These are phyloP conservation scores for Cephus pulcher DNA, from an alignment of 2,888 invertebrate genomes.

Conservation along the genomic window DNA sequence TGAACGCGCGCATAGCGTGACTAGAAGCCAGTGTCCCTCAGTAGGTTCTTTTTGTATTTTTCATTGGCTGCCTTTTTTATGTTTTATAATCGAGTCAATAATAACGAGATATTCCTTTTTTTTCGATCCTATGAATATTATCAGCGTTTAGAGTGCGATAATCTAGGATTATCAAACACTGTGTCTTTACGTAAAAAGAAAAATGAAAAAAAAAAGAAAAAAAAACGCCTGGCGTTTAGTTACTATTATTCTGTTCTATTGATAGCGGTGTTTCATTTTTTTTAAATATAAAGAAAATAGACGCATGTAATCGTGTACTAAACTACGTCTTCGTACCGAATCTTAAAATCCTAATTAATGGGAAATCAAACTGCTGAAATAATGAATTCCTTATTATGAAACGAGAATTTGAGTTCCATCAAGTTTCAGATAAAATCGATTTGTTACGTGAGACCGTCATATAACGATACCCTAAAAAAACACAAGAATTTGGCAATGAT, in stretches of 20 bases:
- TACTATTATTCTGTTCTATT: conserved; percentile 25
- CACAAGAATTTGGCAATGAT: conserved; percentile 14
- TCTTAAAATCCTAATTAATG: conserved; percentile 7
- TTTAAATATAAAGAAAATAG: conserved; percentile 31
- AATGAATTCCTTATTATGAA: not conserved
- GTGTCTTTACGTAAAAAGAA: not conserved
- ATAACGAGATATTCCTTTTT: not conserved
- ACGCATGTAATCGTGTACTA: conserved; percentile 27
- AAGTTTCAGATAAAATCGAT: not conserved
- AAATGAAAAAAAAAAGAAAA: not conserved
- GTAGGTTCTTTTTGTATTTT: not conserved
- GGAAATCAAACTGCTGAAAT: not conserved
- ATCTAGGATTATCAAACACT: conserved; percentile 5
- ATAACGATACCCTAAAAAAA: not conserved
- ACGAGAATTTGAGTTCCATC: not conserved
- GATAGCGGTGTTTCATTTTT: conserved; percentile 29
- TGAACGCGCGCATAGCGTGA: not conserved
- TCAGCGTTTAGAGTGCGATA: conserved; percentile 1
- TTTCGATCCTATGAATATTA: not conserved
- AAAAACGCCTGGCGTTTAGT: conserved; percentile 19
- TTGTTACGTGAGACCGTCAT: not conserved
- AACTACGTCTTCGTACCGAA: conserved; percentile 17
- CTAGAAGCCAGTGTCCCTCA: not conserved
- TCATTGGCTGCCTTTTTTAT: not conserved
- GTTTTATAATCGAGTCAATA: not conserved